Base-by-base conservation (phyloP, 2,888 invertebrate genomes). In the Drosophila monieri region DNA sequence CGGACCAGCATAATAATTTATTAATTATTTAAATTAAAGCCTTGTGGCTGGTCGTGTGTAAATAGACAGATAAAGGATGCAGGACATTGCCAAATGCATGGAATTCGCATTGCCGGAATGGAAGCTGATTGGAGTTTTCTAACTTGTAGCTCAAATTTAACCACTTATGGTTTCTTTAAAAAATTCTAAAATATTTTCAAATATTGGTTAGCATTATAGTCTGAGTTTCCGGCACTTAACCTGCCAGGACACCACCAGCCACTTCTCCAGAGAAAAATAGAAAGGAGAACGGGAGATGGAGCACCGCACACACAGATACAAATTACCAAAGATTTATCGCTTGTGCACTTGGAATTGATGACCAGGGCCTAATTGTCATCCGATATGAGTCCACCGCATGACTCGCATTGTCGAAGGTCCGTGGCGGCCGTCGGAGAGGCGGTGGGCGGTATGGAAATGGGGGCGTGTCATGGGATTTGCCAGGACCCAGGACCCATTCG, bases 261-360 rank as follows among this genome's bases (percentile, higher is more conserved):
- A 46, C 37, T 10, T 8, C 32, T 21, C 43, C 21, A 12, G 21
- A 21, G 43, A 43, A 10, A 21, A 21, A 2, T 21, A 43, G 43
- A 21, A 21, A 43, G 12, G 43, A 43, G 21, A 21, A 12, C 48
- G n/a, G 25, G 48, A 61, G 60, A 52, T 60, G 46, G 12, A 60
- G 35, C 57, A 9, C 46, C 51, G n/a, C 56, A 52, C 60, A 70
- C 52, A 75, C 66, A 65, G 55, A 75, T 67, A 84, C 88, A 84
- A 64, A 88, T 88, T 88, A 84, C 89, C 72, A 76, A 87, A 88
- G 89, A 84, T 84, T 84, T 84, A 84, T 84, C 88, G 84, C 88
- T 73, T 88, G 89, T 88, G 84, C 84, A 84, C 86, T 84, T 88
- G 84, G 70, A 84, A 84, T 84, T 84, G 89, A 84, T 84, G 84